Evolutionary conservation across 2,888 invertebrate species (phyloP).

Genomic region (Busseola fusca): DNA sequence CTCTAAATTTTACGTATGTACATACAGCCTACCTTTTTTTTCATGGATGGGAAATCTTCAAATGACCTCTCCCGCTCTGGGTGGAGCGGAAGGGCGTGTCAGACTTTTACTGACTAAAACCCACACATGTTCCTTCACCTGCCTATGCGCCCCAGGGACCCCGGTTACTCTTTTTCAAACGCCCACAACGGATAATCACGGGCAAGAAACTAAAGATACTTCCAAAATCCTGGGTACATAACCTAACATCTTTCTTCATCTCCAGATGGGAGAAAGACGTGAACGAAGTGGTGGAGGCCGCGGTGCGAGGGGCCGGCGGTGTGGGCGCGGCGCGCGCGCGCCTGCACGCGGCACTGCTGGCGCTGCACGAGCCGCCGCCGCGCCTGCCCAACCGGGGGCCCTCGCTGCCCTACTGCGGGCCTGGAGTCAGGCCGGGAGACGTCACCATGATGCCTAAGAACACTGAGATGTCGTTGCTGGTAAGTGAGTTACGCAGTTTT

Average conservation of each 20-base stretch:
- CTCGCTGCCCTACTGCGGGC: constrained; percentile 89
- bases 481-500: constrained; percentile 64
- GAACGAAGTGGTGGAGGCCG: constrained; percentile 89
- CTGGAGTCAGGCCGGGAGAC: constrained; percentile 86
- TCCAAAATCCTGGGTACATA: not conserved
- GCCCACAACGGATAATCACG: too few species aligned
- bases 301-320: constrained; percentile 85
- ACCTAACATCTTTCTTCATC: not conserved
- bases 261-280: constrained; percentile 88
- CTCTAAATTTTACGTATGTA: too few species aligned
- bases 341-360: constrained; percentile 82
- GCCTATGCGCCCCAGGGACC: too few species aligned
- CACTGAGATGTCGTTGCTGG: constrained; percentile 86
- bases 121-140: too few species aligned
- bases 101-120: too few species aligned
- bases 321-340: constrained; percentile 82
- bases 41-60: too few species aligned
- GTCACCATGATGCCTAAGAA: constrained; percentile 87
- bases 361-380: constrained; percentile 76
- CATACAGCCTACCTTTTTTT: too few species aligned
- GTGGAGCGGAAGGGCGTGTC: too few species aligned
- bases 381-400: constrained; percentile 85
- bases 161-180: too few species aligned
- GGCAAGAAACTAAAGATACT: not conserved
- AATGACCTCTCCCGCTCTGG: too few species aligned